These are phyloP conservation scores for Brachionus koreanus DNA, from an alignment of 1,140 invertebrate species.

Conservation along the genomic window DNA sequence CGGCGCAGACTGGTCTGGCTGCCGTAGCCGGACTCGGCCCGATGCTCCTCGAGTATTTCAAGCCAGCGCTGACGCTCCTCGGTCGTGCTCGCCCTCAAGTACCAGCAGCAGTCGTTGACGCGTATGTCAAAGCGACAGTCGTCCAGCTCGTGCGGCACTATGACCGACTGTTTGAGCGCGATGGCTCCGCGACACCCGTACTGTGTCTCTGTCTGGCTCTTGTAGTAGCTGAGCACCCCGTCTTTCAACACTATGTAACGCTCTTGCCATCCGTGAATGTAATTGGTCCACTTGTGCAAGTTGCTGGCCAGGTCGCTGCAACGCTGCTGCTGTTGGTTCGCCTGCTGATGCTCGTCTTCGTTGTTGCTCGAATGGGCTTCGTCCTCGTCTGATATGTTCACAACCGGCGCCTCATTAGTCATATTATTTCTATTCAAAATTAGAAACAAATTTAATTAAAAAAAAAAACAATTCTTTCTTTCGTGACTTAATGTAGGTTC, in stretches of 20 bases:
- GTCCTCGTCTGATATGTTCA: slow-evolving; percentile 35
- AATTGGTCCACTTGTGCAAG: slow-evolving; percentile 97
- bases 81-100: slow-evolving; percentile 76
- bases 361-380: slow-evolving; percentile 22
- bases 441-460: too few species aligned
- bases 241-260: slow-evolving; percentile 91
- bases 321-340: neutral
- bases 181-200: slow-evolving; percentile 93
- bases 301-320: slow-evolving; percentile 1
- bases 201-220: slow-evolving; percentile 85
- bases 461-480: too few species aligned
- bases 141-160: slow-evolving; percentile 86
- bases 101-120: slow-evolving; percentile 96
- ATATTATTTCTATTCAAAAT: neutral
- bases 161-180: slow-evolving; percentile 33
- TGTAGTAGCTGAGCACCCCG: slow-evolving; percentile 92
- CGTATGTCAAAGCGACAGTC: slow-evolving; percentile 95
- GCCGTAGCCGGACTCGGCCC: slow-evolving; percentile 80
- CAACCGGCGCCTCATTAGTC: neutral
- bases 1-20: slow-evolving; percentile 83
- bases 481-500: too few species aligned
- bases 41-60: slow-evolving; percentile 83
- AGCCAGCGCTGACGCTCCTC: slow-evolving; percentile 91
- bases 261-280: slow-evolving; percentile 98
- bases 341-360: neutral